A percentile compares a stretch with the other conserved stretches of the same genome.
Evolutionary conservation across 2,113 vertebrate species (phyloP).

Genomic region (Lampris megalopsis): DNA sequence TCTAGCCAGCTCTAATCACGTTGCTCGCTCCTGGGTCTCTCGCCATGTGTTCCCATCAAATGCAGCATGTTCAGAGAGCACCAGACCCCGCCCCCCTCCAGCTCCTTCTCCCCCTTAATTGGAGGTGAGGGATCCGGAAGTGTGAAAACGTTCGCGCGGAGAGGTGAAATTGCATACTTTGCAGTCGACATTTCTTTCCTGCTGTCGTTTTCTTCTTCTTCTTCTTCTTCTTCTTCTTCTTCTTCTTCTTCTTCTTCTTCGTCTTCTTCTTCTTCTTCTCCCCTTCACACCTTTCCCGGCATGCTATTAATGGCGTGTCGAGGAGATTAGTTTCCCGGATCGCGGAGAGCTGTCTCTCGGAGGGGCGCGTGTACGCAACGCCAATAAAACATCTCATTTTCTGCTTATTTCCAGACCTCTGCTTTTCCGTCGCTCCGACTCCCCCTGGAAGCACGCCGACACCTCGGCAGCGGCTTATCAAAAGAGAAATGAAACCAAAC

Average conservation of each 20-base stretch:
- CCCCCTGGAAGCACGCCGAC: conserved; percentile 16
- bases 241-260: conserved; percentile 12
- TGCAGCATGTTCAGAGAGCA: conserved; percentile 42
- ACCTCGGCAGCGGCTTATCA: conserved; percentile 9
- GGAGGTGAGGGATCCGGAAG: conserved; percentile 64
- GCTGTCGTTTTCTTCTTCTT: conserved; percentile 5
- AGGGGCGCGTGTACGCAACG: conserved; percentile 19
- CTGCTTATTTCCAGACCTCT: conserved; percentile 23
- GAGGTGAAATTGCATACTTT: conserved; percentile 67
- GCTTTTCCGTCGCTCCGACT: conserved; percentile 37
- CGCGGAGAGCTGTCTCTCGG: conserved; percentile 46
- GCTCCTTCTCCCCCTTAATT: conserved; percentile 52
- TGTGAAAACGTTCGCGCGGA: conserved; percentile 60
- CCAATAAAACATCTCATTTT: conserved; percentile 55
- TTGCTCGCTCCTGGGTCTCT: conserved; percentile 26
- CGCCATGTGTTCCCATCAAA: conserved; percentile 50
- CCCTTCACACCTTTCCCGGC: conserved; percentile 57
- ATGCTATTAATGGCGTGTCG: conserved; percentile 58
- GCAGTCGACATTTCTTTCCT: conserved; percentile 44
- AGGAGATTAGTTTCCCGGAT: conserved; percentile 67
- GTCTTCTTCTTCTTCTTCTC: not conserved
- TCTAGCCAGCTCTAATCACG: conserved; percentile 35
- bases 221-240: conserved; percentile 19
- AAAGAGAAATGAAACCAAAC: conserved; percentile 6
- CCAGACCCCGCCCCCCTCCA: conserved; percentile 52